phyloP scores from a whole-genome alignment of 2,113 vertebrate species.

The Apteryx owenii region DNA sequence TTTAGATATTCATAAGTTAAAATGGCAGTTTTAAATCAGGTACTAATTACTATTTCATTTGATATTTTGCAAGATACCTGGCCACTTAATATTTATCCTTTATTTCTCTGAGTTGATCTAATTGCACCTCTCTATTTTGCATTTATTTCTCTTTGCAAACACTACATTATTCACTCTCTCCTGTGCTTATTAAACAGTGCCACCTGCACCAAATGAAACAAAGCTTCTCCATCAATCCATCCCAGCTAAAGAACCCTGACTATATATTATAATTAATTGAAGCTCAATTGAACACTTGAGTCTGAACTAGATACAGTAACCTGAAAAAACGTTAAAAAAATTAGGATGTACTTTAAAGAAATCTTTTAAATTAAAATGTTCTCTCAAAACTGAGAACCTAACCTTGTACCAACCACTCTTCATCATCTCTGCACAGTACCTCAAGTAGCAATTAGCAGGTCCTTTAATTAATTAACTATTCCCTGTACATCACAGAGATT shows the following conservation, averaged over 20 bases:
- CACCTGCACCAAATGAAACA: conserved; percentile 84
- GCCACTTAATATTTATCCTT: conserved; percentile 77
- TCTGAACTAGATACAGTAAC: conserved; percentile 70
- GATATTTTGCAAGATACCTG: conserved; percentile 73
- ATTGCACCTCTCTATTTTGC: conserved; percentile 82
- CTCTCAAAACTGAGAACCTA: conserved; percentile 69
- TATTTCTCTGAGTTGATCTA: conserved; percentile 77
- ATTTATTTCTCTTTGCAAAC: conserved; percentile 83
- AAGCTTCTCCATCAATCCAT: conserved; percentile 79
- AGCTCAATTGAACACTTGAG: conserved; percentile 78
- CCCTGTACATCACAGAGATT: conserved; percentile 77
- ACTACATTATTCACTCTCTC: conserved; percentile 83
- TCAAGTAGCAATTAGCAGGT: conserved; percentile 82
- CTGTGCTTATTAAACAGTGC: conserved; percentile 84
- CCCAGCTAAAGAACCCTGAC: conserved; percentile 76
- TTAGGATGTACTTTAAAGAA: conserved; percentile 75
- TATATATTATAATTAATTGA: conserved; percentile 82
- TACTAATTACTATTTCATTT: conserved; percentile 57
- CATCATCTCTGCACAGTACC: conserved; percentile 76
- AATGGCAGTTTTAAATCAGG: conserved; percentile 52
- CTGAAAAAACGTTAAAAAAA: conserved; percentile 69
- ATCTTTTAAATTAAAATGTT: conserved; percentile 74
- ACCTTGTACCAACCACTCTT: conserved; percentile 75
- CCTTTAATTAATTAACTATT: conserved; percentile 83
- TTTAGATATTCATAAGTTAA: conserved; percentile 62